Percentiles rank a stretch among this genome's conserved stretches.
These are phyloP conservation scores for Tanytarsus gracilentus DNA, from an alignment of 2,888 invertebrate species.

Conservation along the genomic window DNA sequence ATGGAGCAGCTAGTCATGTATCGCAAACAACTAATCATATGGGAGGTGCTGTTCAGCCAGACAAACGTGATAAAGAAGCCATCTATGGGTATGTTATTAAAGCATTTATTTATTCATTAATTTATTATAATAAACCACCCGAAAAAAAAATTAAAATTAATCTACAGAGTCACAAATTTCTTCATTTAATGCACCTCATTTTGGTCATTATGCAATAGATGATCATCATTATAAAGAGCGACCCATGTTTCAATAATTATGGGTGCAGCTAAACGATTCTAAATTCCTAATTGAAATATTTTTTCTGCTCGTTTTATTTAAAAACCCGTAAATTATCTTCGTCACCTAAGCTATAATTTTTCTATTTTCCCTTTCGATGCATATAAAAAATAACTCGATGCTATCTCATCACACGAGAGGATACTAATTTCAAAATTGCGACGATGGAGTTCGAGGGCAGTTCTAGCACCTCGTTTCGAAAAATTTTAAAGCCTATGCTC, in stretches of 20 bases:
- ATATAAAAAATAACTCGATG: too few species aligned
- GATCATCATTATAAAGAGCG: slow-evolving; percentile 6
- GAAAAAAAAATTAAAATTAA: not conserved
- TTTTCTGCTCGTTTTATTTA: too few species aligned
- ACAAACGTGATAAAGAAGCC: slow-evolving; percentile 96
- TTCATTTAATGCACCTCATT: too few species aligned
- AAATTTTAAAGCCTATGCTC: not conserved
- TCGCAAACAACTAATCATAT: slow-evolving; percentile 78
- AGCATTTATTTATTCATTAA: not conserved
- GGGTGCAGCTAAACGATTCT: too few species aligned
- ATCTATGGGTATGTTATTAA: slow-evolving; percentile 97
- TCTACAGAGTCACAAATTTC: not conserved
- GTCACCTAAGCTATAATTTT: slow-evolving; percentile 4
- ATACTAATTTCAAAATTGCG: not conserved
- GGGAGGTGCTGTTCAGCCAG: slow-evolving; percentile 71
- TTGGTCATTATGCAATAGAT: too few species aligned
- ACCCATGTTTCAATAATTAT: too few species aligned
- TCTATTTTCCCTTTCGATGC: not conserved
- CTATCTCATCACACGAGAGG: too few species aligned
- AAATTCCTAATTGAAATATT: slow-evolving; percentile 11
- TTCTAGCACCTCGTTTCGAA: slow-evolving; percentile 17
- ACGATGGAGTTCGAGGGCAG: slow-evolving; percentile 13
- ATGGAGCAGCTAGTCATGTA: slow-evolving; percentile 64
- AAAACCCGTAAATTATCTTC: slow-evolving; percentile 8
- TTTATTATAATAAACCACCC: not conserved